Evolutionary conservation across 2,797 vertebrate genomes (phyloP).

Genomic region (Cossypha polioptera): DNA sequence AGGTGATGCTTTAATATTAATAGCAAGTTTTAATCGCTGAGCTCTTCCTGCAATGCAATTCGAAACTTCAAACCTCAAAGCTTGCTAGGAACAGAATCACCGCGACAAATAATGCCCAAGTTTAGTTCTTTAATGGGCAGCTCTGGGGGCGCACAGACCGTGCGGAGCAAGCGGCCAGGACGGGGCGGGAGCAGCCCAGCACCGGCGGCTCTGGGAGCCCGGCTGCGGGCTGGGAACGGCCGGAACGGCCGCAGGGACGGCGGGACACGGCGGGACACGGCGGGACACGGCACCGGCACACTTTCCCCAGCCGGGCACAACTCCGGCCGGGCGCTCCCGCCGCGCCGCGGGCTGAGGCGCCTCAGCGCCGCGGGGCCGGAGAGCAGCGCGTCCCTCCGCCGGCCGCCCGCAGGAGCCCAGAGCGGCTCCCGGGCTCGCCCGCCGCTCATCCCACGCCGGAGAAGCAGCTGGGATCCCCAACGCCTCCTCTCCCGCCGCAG

Average conservation of each 20-base stretch:
- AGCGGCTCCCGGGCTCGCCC: accelerated
- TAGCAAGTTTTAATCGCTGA: neutral
- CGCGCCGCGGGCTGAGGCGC: too few relatives aligned
- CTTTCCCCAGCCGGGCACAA: accelerated
- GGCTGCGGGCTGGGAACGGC: neutral
- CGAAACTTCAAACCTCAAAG: neutral
- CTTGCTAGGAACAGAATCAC: too few relatives aligned
- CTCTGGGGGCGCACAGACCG: accelerated
- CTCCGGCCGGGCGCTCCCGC: neutral
- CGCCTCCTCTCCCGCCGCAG: neutral
- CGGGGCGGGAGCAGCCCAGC: neutral
- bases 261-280: neutral
- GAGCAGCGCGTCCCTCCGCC: neutral
- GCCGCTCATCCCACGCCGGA: neutral
- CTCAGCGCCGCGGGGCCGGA: neutral
- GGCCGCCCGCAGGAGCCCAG: neutral
- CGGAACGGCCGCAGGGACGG: accelerated
- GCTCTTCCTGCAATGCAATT: accelerated
- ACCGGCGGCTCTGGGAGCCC: accelerated
- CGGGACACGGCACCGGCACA: neutral
- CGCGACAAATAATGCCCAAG: neutral
- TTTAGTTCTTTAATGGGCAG: accelerated
- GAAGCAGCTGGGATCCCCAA: neutral
- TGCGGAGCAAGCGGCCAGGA: accelerated
- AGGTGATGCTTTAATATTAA: neutral